Evolutionary conservation across 2,888 invertebrate species (phyloP).

Genomic region (Arctia plantaginis): DNA sequence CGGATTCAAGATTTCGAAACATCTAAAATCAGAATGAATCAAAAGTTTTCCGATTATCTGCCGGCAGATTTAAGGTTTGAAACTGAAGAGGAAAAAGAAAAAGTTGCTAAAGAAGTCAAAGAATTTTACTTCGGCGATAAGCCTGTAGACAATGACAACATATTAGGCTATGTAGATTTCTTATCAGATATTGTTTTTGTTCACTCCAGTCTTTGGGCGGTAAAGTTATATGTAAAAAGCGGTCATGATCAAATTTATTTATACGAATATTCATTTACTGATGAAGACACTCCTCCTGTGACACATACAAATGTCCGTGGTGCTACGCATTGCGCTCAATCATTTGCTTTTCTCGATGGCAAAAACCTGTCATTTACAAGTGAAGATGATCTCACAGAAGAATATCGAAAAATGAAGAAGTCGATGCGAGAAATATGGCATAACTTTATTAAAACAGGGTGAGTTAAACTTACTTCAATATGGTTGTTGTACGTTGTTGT

Average conservation of each 20-base stretch:
- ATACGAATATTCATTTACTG: too few species aligned
- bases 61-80: background rate
- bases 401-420: conserved; percentile 41
- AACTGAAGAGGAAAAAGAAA: conserved; percentile 22
- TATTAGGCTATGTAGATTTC: conserved; percentile 55
- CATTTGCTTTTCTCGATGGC: conserved; percentile 38
- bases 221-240: too few species aligned
- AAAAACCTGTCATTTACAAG: conserved; percentile 8
- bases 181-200: conserved; percentile 57
- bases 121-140: conserved; percentile 59
- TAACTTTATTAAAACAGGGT: background rate
- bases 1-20: too few species aligned
- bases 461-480: too few species aligned
- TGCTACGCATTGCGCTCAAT: conserved; percentile 59
- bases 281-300: too few species aligned
- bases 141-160: conserved; percentile 43
- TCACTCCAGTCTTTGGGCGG: conserved; percentile 29
- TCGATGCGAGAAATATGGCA: background rate
- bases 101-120: conserved; percentile 55
- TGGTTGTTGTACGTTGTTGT: too few species aligned
- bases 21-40: too few species aligned
- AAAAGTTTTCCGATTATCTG: background rate
- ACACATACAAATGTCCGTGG: conserved; percentile 34
- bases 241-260: too few species aligned
- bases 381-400: conserved; percentile 29